Evolutionary conservation across 2,888 invertebrate species (phyloP), one percentile per base, ranked within the genome.

Genomic region (Alviniconcha strummeri): DNA sequence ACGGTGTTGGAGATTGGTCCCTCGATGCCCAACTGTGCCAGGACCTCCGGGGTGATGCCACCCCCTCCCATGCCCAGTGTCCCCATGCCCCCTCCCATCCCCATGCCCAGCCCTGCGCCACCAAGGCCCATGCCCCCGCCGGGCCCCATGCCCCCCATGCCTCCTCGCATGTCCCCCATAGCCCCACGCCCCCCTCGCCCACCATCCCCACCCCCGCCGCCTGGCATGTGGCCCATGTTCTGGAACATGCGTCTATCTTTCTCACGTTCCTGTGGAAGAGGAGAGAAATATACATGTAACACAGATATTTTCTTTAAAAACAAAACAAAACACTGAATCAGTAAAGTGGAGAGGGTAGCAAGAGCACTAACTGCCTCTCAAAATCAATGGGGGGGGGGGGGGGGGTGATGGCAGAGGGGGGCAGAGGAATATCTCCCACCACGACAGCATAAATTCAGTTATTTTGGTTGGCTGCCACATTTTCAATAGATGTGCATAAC

Each of bases 1-100:
- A 99, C 97, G 95, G 97, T 96, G 93, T 97, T 97, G 89, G 97
- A 97, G 90, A 99, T 95, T 86, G 99, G 98, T 90, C 98, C 97
- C 92, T 97, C 97, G 88, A 99, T 98, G 93, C 97, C 97, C 87
- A 99, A 96, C 87, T 97, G 97, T 92, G 98, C 97, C 91, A 99
- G 95, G 94, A 99, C 98, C 92, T 97, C 97, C 85, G 97, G 96
- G 94, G 97, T 98, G 89, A 88, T 87, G 19, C 87, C 87, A 19
- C 87, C 86, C 85, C 87, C 84, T 9, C 88, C 88, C 19, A 83
- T 81, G n/a, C 86, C 88, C 52, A 80, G 55, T 7, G 85, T 83
- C 19, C 88, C 88, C 87, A 87, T 86, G 6, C 71, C 71, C 9
- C 54, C 56, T 54, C 83, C 83, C 36, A 87, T 87, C 7, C 87